A percentile compares a stretch with the other conserved stretches of the same genome.
phyloP scores from a whole-genome alignment of 37 sponge, comb jelly and placozoan genomes.

The Agelas oroides region DNA sequence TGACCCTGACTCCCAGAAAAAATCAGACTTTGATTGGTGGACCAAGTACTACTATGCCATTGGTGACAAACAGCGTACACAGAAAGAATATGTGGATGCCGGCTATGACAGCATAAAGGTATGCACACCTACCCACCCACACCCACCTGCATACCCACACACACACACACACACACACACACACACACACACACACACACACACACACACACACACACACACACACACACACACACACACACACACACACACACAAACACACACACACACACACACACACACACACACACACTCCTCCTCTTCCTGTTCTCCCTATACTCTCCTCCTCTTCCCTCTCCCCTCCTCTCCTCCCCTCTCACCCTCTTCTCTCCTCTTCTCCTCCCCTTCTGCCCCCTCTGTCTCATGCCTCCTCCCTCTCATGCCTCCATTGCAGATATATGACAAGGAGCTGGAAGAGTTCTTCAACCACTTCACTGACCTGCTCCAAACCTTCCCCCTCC shows the following conservation, averaged over 20 bases:
- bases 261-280: neutral
- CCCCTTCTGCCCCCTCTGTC: too few relatives aligned
- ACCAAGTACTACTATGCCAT: conserved; percentile 93
- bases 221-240: too few relatives aligned
- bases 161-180: too few relatives aligned
- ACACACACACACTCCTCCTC: neutral
- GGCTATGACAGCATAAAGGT: conserved; percentile 45
- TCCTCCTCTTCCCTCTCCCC: neutral
- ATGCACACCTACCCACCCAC: too few relatives aligned
- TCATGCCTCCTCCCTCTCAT: too few relatives aligned
- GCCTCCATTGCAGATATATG: conserved; percentile 50
- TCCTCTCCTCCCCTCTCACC: neutral
- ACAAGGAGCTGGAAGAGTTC: conserved; percentile 72
- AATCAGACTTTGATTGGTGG: conserved; percentile 97
- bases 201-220: too few relatives aligned
- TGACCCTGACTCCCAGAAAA: conserved; percentile 81
- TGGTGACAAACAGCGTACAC: conserved; percentile 40
- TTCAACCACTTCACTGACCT: conserved; percentile 88
- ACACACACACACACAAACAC: neutral
- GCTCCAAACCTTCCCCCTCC: conserved; percentile 84
- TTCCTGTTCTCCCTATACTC: neutral
- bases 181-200: too few relatives aligned
- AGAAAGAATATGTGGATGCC: conserved; percentile 75
- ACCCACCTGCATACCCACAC: too few relatives aligned
- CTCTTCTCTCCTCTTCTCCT: neutral